Base-by-base conservation (phyloP, 1,140 invertebrate genomes). In the Cylas formicarius region DNA sequence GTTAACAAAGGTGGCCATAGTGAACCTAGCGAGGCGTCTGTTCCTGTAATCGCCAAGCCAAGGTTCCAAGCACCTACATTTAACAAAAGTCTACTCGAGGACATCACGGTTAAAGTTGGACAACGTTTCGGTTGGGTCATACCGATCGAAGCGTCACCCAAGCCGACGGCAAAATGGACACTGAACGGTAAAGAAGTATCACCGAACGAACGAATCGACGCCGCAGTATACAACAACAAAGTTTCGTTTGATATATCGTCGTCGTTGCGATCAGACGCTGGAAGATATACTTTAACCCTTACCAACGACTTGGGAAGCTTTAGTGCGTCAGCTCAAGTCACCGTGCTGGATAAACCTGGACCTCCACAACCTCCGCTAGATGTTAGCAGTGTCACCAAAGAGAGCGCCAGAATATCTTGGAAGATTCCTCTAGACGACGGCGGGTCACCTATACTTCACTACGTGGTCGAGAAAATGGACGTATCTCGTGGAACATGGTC, bases 391-490 rank as follows among this genome's bases (percentile, higher is more conserved):
- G 78, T 97, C 9, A 91, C 86, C 0, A 91, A 92, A 60, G 90
- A 97, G 57, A 86, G 87, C 53, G 90, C 89, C 48, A 80, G 83
- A 27, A 65, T 97, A 18, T 70, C 81, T 21, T 92, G 90, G 90
- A 80, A 80, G 58, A 65, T 80, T 48, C 86, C 93, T 18, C 70
- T 80, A 29, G 88, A 93, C 60, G 89, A 93, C 66, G 92, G 93
- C 48, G 93, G 91, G 22, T 87, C 84, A 38, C 90, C 91, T 9
- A 94, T 96, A 58, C 69, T 91, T n/a, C 91, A 96, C 64, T 99
- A 98, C 60, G 73, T 97, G 20, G 79, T 98, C 42, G 94, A 99
- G 65, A 98, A 97, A 70, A 96, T 96, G 89, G 95, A 97, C 60
- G 74, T 92, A 1, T 83, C 88, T 1, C 76, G 92, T 48, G 93